Conservation (phyloP, 2,888 invertebrate genomes). For the Mayetiola destructor region DNA sequence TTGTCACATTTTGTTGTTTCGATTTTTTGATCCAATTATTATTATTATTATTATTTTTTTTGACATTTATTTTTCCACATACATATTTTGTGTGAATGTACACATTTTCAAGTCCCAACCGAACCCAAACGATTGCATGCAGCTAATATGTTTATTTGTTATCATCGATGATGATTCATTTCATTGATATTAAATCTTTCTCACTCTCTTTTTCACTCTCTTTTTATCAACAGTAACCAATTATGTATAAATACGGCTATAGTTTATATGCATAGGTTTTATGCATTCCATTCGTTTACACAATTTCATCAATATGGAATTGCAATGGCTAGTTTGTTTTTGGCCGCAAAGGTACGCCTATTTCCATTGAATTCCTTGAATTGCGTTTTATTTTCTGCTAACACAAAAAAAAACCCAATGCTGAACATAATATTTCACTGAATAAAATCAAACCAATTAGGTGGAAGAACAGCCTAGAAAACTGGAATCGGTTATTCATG, state of each 20-base stretch:
- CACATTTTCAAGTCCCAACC: too few species aligned
- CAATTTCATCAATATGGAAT: slow-evolving; percentile 90
- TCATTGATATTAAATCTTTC: too few species aligned
- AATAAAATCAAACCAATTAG: slow-evolving; percentile 24
- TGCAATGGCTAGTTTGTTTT: slow-evolving; percentile 85
- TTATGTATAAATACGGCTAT: slow-evolving; percentile 97
- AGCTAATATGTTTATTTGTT: too few species aligned
- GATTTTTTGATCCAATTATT: too few species aligned
- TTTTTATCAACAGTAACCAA: slow-evolving; percentile 51
- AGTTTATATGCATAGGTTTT: slow-evolving; percentile 98
- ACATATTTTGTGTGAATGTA: too few species aligned
- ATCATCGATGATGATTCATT: too few species aligned
- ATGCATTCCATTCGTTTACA: slow-evolving; percentile 94
- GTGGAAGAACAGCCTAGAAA: slow-evolving; percentile 97
- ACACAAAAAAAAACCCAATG: slow-evolving; percentile 14
- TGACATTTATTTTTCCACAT: too few species aligned
- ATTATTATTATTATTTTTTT: too few species aligned
- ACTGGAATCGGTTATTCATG: slow-evolving; percentile 90
- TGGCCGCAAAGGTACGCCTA: slow-evolving; percentile 76
- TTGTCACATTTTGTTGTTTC: too few species aligned
- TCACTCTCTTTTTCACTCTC: background rate
- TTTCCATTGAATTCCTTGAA: slow-evolving; percentile 14
- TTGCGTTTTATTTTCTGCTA: background rate
- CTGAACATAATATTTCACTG: background rate
- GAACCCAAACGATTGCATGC: too few species aligned